Conservation (phyloP, 2,113 vertebrate species). For the Halichoerus grypus region DNA sequence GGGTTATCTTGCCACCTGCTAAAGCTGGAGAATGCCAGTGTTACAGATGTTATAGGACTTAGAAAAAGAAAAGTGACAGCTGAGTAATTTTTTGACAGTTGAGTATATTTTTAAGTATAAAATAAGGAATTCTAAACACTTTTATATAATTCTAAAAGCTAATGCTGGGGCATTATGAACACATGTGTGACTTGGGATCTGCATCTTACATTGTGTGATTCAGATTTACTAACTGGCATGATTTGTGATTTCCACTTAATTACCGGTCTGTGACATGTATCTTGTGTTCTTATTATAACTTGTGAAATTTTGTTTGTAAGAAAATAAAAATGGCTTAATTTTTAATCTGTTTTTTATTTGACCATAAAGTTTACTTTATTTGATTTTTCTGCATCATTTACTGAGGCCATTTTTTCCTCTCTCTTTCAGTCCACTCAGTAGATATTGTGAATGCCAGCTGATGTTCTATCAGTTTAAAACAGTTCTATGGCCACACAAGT, state of each 20-base stretch:
- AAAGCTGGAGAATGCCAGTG: not conserved
- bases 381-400: not conserved
- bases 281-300: not conserved
- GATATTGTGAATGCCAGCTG: not conserved
- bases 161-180: not conserved
- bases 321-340: conserved; percentile 5
- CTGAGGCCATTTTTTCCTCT: not conserved
- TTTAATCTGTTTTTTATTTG: not conserved
- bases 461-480: not conserved
- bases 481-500: not conserved
- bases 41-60: not conserved
- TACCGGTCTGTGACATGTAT: not conserved
- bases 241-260: not conserved
- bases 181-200: not conserved
- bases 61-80: not conserved
- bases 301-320: not conserved
- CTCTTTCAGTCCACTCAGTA: not conserved
- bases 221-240: not conserved
- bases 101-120: not conserved
- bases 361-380: not conserved
- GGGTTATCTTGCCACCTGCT: not conserved
- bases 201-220: not conserved
- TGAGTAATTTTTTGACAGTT: not conserved
- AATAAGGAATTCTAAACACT: not conserved
- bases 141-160: not conserved